Evolutionary conservation across 1,140 invertebrate genomes (phyloP), one percentile per base, ranked within the genome.

Genomic region (Parasteatoda tepidariorum): DNA sequence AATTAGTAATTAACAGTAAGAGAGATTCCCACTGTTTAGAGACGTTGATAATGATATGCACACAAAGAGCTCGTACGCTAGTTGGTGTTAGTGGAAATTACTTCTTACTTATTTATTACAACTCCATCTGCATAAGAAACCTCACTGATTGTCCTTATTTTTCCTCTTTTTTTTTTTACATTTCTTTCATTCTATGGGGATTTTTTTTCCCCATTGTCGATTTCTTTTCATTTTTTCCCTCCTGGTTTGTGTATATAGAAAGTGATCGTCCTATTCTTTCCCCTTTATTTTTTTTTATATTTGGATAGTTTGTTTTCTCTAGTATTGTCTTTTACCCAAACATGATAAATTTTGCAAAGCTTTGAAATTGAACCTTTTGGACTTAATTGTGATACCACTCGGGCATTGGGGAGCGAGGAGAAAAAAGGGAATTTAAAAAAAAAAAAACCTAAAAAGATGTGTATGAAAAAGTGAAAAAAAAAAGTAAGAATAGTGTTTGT

Each of bases 271-370:
- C 30, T 24, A 13, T 34, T 30, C 31, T 31, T 54, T 55, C 7
- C n/a, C 28, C 33, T 66, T 75, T 75, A 61, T 31, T 75, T 34
- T 13, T 66, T 66, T 30, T 34, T 30, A 2, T 22, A 28, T 66
- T 48, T 18, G 38, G 15, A 31, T 79, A 48, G 33, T 82, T 82
- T 82, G 66, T 71, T 82, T 82, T 68, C 33, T 33, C 48, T 18
- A 26, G 78, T 82, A 82, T 82, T 82, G 66, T 82, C 66, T 67
- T 33, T 57, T 82, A 78, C 11, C 78, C 24, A 57, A 61, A 82
- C 78, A 82, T 82, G 78, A 82, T 82, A 82, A 82, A 82, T 82
- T 82, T 82, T 82, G 78, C 78, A 82, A 70, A 70, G 78, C 78
- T 82, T 66, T 62, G 78, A 82, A 82, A 82, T 82, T 82, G 78